Evolutionary conservation across 2,888 invertebrate genomes (phyloP), one percentile per base, ranked within the genome.

Genomic region (Cantharis rustica): DNA sequence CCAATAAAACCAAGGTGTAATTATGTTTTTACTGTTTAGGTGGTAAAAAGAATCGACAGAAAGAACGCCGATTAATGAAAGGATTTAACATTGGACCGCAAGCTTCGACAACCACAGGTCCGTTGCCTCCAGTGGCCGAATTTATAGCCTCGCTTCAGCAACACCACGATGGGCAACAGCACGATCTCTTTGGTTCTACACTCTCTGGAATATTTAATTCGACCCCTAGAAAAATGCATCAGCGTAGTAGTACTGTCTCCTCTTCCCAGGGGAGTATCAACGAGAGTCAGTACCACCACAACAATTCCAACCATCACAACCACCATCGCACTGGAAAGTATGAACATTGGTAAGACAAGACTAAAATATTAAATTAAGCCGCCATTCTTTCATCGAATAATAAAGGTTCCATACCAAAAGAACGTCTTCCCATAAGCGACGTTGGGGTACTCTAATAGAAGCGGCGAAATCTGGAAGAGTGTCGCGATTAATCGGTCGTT

Each of bases 1-100:
- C 78, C 76, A 1, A 23, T 20, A 78, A 78, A 73, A 77, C 66
- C 13, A n/a, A 0, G 7, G 0, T 5, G 0, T 47, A 80, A 31
- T n/a, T 23, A 66, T n/a, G n/a, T 20, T 10, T 79, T 82, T 82
- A 73, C 87, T 95, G 95, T 85, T 94, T 95, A 79, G 96, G 96
- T 80, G 97, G 97, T 74, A 97, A 97, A 89, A 97, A 97, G 89
- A 96, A 97, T 87, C 93, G 97, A 0, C 96, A 96, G 87, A 96
- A 97, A 88, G 97, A 97, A 88, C 92, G 97, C 0, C 92, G 97
- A 1, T 90, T 97, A 74, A 96, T 97, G 96, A 97, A 97, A 88
- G 97, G 96, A 15, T 97, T 97, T 91, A 96, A 97, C 89, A 96
- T 96, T 81, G 95, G 93, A 15, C 94, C 95, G 31, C 92, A 93